Conservation (phyloP, 2,113 vertebrate genomes). For the Dinomys branickii region DNA sequence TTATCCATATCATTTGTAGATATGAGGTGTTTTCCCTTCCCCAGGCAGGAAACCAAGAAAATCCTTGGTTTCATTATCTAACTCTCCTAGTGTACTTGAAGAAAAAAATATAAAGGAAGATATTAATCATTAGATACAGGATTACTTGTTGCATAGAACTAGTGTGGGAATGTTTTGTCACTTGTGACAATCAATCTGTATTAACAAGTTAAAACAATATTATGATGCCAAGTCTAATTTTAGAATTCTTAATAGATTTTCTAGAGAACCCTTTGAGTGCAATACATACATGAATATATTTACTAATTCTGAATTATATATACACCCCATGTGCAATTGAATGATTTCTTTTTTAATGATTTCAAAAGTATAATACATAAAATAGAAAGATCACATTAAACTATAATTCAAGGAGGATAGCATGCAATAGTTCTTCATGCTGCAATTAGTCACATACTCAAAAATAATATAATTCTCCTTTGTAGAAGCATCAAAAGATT, state of each 20-base stretch:
- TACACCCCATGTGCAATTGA: background rate
- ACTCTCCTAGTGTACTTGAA: background rate
- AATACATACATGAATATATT: slow-evolving; percentile 40
- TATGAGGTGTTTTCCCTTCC: background rate
- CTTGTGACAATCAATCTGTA: slow-evolving; percentile 62
- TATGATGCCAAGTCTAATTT: slow-evolving; percentile 45
- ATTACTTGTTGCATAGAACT: slow-evolving; percentile 44
- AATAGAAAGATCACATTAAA: slow-evolving; percentile 31
- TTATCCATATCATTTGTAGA: background rate
- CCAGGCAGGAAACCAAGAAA: background rate
- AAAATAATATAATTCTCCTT: slow-evolving; percentile 20
- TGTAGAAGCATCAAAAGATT: background rate
- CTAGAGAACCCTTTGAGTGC: background rate
- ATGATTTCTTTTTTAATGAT: background rate
- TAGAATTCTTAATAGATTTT: slow-evolving; percentile 53
- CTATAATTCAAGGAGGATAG: background rate
- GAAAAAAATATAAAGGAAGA: slow-evolving; percentile 36
- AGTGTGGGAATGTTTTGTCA: slow-evolving; percentile 66
- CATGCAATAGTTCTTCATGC: background rate
- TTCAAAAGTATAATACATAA: slow-evolving; percentile 8
- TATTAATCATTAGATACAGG: slow-evolving; percentile 52
- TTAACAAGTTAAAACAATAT: slow-evolving; percentile 62
- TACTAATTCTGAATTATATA: slow-evolving; percentile 38
- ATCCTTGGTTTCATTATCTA: background rate
- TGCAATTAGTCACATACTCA: slow-evolving; percentile 44